Evolutionary conservation across 2,113 vertebrate species (phyloP).

Genomic region (Emydura subglobosa): DNA sequence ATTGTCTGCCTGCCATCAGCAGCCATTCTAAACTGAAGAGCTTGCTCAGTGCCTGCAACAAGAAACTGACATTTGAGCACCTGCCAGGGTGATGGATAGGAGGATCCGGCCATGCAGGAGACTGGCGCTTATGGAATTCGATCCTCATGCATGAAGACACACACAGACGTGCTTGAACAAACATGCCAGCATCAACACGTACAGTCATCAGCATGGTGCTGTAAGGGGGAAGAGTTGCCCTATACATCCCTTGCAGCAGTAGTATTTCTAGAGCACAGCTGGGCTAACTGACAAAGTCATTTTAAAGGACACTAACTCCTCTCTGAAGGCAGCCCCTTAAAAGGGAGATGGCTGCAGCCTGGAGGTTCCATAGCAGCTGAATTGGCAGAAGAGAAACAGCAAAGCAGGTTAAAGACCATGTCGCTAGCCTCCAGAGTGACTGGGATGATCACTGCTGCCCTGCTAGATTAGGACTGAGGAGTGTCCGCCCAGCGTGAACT

Average conservation of each 20-base stretch:
- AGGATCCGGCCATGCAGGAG: neutral
- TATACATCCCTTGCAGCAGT: neutral
- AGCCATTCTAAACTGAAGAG: accelerated
- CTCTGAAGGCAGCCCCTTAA: neutral
- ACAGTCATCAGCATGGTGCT: neutral
- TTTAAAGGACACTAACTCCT: neutral
- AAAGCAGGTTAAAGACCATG: neutral
- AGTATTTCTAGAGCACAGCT: neutral
- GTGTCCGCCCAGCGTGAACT: neutral
- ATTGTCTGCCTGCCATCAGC: neutral
- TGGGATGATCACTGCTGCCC: neutral
- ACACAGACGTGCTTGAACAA: neutral
- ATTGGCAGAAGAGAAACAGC: neutral
- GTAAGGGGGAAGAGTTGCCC: neutral
- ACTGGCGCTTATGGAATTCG: neutral
- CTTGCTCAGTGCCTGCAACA: neutral
- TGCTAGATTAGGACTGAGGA: neutral
- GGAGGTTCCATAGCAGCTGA: neutral
- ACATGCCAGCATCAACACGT: neutral
- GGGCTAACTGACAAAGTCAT: neutral
- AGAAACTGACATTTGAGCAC: neutral
- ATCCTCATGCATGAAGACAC: neutral
- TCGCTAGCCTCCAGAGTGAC: neutral
- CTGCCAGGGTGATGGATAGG: neutral
- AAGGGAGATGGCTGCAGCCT: neutral